Percentiles rank a stretch among this genome's conserved stretches.
Conservation (phyloP, 2,113 vertebrate species). For the Holacanthus passer region DNA sequence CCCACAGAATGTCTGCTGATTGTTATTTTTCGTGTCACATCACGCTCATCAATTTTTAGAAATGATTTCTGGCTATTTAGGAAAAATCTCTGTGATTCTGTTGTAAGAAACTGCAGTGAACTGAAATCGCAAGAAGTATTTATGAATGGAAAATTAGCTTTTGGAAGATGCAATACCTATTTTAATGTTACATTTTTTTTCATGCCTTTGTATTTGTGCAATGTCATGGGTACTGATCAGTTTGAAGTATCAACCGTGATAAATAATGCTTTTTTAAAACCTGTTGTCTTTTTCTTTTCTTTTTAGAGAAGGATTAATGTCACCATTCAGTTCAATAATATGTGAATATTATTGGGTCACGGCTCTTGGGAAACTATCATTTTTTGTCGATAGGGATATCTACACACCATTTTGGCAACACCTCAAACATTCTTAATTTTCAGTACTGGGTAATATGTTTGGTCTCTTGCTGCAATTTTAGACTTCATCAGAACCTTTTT, state of each 20-base stretch:
- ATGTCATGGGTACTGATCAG: conserved; percentile 80
- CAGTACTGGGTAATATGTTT: no score
- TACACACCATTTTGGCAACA: no score
- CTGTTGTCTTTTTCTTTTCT: not conserved
- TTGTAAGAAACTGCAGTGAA: conserved; percentile 82
- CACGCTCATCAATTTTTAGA: conserved; percentile 63
- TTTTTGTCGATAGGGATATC: no score
- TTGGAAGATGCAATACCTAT: conserved; percentile 83
- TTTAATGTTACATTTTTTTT: conserved; percentile 79
- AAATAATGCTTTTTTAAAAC: conserved; percentile 70
- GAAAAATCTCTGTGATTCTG: conserved; percentile 77
- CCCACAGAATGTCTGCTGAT: conserved; percentile 82
- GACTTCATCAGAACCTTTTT: no score
- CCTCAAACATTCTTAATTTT: no score
- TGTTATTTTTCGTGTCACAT: conserved; percentile 62
- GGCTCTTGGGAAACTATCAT: no score
- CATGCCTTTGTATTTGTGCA: conserved; percentile 85
- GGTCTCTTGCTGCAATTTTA: no score
- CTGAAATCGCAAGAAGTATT: conserved; percentile 78
- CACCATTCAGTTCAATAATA: no score
- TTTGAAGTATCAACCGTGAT: conserved; percentile 71
- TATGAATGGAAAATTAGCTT: conserved; percentile 82
- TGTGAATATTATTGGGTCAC: no score
- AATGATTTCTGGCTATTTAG: conserved; percentile 74
- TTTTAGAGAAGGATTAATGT: not conserved